Evolutionary conservation across 2,113 vertebrate genomes (phyloP).

Genomic region (Paralichthys olivaceus): DNA sequence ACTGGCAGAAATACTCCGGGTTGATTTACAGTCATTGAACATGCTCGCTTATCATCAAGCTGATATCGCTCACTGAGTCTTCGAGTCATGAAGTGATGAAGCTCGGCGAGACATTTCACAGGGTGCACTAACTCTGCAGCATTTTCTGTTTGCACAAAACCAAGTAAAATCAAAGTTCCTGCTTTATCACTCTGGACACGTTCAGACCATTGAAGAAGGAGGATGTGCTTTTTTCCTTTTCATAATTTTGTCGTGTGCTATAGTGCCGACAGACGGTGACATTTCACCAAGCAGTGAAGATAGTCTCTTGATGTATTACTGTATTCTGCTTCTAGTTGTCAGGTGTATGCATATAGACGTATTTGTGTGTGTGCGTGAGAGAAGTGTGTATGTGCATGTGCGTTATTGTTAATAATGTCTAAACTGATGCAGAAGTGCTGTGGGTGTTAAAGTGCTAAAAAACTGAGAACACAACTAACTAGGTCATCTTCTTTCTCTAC

Average conservation of each 20-base stretch:
- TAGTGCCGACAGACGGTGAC: no score
- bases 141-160: not conserved
- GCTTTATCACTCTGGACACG: not conserved
- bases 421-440: conserved; percentile 53
- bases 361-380: not conserved
- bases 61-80: conserved; percentile 1
- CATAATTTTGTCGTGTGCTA: not conserved
- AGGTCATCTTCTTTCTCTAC: conserved; percentile 56
- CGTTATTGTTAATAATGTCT: conserved; percentile 49
- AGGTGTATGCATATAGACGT: not conserved
- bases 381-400: conserved; percentile 9
- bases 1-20: not conserved
- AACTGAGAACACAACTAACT: conserved; percentile 62
- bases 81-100: conserved; percentile 20
- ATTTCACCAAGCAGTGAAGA: not conserved
- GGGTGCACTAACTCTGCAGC: not conserved
- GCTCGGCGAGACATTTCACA: not conserved
- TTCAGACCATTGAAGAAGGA: not conserved
- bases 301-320: not conserved
- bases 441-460: conserved; percentile 60
- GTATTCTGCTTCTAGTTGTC: not conserved
- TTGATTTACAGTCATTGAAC: conserved; percentile 5
- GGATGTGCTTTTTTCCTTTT: not conserved
- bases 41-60: conserved; percentile 6
- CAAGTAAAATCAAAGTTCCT: not conserved